Evolutionary conservation across 1,140 invertebrate species (phyloP).

Genomic region (Homarus americanus): DNA sequence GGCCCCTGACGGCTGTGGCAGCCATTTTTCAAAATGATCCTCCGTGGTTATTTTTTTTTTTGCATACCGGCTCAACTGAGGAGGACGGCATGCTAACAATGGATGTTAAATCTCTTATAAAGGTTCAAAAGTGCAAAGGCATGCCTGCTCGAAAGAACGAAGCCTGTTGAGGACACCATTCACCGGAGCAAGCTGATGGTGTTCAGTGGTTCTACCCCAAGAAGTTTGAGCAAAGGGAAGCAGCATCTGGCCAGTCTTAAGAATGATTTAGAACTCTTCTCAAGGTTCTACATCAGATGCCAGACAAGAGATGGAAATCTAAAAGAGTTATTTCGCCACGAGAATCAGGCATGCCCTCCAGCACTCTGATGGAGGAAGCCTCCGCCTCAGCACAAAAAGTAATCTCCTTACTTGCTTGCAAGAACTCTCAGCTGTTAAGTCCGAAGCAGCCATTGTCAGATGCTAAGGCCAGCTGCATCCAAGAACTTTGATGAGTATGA

Average conservation of each 20-base stretch:
- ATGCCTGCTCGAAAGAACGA: background rate
- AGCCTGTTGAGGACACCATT: background rate
- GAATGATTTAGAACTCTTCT: background rate
- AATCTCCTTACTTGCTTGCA: background rate
- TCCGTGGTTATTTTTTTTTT: too few species aligned
- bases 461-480: constrained; percentile 21
- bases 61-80: too few species aligned
- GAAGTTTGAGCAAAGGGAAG: background rate
- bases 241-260: background rate
- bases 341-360: constrained; percentile 18
- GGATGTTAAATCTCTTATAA: too few species aligned
- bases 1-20: too few species aligned
- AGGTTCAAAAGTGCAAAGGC: too few species aligned
- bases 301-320: constrained; percentile 20
- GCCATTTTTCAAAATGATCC: too few species aligned
- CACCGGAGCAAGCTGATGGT: background rate
- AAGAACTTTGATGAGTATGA: constrained; percentile 37
- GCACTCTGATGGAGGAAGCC: background rate
- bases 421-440: background rate
- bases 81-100: too few species aligned
- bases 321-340: constrained; percentile 6
- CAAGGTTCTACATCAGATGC: constrained; percentile 2
- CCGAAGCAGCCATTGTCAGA: constrained; percentile 16
- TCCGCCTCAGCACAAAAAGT: background rate
- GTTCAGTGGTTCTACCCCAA: background rate